Percentiles rank a stretch among this genome's conserved stretches.
Evolutionary conservation across 2,888 invertebrate genomes (phyloP).

Genomic region (Pollenia amentaria): DNA sequence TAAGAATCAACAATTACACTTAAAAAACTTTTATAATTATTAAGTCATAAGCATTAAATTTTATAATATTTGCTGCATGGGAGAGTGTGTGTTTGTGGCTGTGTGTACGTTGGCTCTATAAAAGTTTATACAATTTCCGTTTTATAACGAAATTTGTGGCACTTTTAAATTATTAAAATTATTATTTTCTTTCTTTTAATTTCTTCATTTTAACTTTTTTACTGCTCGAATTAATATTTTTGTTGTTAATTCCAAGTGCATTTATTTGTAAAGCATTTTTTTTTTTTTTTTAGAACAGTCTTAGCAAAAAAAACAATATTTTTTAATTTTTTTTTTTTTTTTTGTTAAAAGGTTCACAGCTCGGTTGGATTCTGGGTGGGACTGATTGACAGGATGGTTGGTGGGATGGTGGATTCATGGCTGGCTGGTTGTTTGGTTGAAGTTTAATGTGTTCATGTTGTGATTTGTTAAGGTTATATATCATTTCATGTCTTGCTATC

Average conservation of each 20-base stretch:
- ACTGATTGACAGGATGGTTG: neutral
- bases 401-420: neutral
- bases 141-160: conserved; percentile 31
- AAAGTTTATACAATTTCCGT: conserved; percentile 30
- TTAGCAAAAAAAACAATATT: conserved; percentile 36
- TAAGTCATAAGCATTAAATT: conserved; percentile 54
- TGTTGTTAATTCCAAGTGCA: conserved; percentile 22
- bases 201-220: neutral
- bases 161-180: neutral
- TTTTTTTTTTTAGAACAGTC: neutral
- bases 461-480: conserved; percentile 61
- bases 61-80: neutral
- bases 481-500: conserved; percentile 54
- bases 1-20: conserved; percentile 42
- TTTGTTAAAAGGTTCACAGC: neutral
- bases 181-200: neutral
- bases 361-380: neutral
- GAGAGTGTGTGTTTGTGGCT: neutral
- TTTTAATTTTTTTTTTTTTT: neutral
- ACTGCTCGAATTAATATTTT: conserved; percentile 3
- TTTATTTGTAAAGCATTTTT: conserved; percentile 51
- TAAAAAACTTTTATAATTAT: conserved; percentile 50
- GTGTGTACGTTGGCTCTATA: neutral
- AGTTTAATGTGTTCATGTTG: conserved; percentile 54
- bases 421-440: conserved; percentile 1